A percentile compares a stretch with the other conserved stretches of the same genome.
Conservation (phyloP, 2,797 vertebrate species). For the Notolabrus celidotus region DNA sequence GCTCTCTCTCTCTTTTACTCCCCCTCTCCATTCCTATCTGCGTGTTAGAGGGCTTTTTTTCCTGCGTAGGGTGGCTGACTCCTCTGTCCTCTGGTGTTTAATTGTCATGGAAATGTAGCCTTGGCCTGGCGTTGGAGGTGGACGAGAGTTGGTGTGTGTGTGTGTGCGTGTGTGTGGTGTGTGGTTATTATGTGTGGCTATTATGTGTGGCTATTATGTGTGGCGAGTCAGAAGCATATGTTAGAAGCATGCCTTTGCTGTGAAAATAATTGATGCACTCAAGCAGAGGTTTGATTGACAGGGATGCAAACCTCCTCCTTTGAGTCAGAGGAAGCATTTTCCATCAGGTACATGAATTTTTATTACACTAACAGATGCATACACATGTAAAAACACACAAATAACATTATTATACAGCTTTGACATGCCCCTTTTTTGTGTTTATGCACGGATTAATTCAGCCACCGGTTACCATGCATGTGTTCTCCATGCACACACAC, state of each 20-base stretch:
- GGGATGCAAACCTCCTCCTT: slow-evolving; percentile 6
- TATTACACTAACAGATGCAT: slow-evolving; percentile 11
- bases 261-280: slow-evolving; percentile 47
- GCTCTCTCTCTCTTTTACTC: slow-evolving; percentile 25
- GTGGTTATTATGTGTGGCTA: background rate
- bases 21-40: slow-evolving; percentile 63
- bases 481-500: slow-evolving; percentile 21
- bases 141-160: slow-evolving; percentile 25
- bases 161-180: too few relatives aligned
- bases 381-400: background rate
- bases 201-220: background rate
- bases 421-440: background rate
- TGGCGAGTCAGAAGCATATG: background rate
- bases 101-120: slow-evolving; percentile 78
- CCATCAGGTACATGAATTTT: slow-evolving; percentile 20
- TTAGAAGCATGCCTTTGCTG: slow-evolving; percentile 10
- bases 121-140: slow-evolving; percentile 29
- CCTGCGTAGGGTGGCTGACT: slow-evolving; percentile 59
- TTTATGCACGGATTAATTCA: slow-evolving; percentile 27
- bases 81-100: slow-evolving; percentile 62
- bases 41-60: slow-evolving; percentile 54
- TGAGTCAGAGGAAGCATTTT: slow-evolving; percentile 25
- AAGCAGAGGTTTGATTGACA: slow-evolving; percentile 42
- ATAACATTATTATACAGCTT: background rate
- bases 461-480: slow-evolving; percentile 13